Evolutionary conservation across 2,113 vertebrate species (phyloP), one percentile per base, ranked within the genome.

Genomic region (Axis porcinus): DNA sequence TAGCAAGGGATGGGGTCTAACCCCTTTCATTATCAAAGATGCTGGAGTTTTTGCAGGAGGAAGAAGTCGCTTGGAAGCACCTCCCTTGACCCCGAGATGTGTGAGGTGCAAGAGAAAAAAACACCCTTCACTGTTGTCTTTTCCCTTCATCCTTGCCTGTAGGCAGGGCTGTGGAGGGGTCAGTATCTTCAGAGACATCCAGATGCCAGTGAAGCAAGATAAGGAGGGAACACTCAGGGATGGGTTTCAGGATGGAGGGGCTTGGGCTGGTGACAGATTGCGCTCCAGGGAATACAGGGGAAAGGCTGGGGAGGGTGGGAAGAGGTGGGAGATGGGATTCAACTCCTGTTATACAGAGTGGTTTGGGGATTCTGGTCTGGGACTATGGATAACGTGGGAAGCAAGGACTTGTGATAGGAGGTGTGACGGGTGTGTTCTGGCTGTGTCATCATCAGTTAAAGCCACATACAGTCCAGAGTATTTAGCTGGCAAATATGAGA

Each of bases 371-470:
- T 58, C 16, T 5, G 1, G 40, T n/a, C 43, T 47, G 78, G 43
- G 57, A 30, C 16, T n/a, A 43, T 0, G 6, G 67, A 40, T 28
- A 47, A 36, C 0, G 0, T 0, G 3, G 74, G 40, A 57, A 19
- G 27, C 27, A 28, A 36, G 47, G 47, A 45, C 25, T 67, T 57
- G 36, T 23, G 52, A 47, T 14, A 7, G 0, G 7, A 70, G 60
- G 60, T 1, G 2, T 47, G 21, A 45, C 1, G 9, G 50, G 27
- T 70, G 19, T 54, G n/a, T 47, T 27, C 47, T 67, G 58, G 81
- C 30, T 3, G 11, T 25, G 58, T n/a, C 70, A 36, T 45, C 25
- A n/a, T 43, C 52, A 47, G 85, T 89, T 47, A 92, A 81, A 90
- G 54, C 54, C 27, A 33, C 52, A 33, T 23, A 25, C 1, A 50